Evolutionary conservation across 2,888 invertebrate species (phyloP).

Genomic region (Eustalomyia histrio): DNA sequence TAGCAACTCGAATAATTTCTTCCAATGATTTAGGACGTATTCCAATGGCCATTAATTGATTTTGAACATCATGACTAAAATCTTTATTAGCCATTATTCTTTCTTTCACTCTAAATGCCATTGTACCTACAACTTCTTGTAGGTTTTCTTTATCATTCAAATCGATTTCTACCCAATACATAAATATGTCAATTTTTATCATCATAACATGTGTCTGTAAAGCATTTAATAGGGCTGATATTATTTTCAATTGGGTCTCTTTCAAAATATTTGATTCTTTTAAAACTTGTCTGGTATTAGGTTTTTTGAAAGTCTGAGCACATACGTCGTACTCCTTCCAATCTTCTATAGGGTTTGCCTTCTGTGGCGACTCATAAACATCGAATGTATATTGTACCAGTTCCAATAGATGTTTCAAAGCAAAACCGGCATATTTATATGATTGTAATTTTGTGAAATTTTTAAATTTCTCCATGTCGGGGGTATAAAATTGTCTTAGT

Average conservation of each 20-base stretch:
- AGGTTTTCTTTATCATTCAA: conserved; percentile 69
- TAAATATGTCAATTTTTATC: conserved; percentile 72
- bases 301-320: conserved; percentile 57
- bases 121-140: conserved; percentile 71
- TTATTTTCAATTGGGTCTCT: conserved; percentile 71
- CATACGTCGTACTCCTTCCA: conserved; percentile 70
- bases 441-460: conserved; percentile 69
- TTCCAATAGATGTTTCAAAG: conserved; percentile 71
- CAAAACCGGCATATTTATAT: conserved; percentile 71
- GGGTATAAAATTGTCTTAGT: conserved; percentile 73
- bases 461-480: conserved; percentile 71
- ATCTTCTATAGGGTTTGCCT: conserved; percentile 63
- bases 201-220: conserved; percentile 73
- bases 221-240: conserved; percentile 70
- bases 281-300: not conserved
- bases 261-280: conserved; percentile 51
- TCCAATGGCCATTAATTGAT: conserved; percentile 70
- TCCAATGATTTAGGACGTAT: conserved; percentile 71
- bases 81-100: conserved; percentile 68
- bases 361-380: conserved; percentile 66
- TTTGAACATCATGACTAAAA: conserved; percentile 71
- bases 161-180: conserved; percentile 75
- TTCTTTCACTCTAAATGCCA: conserved; percentile 69
- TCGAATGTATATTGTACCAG: conserved; percentile 71
- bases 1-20: conserved; percentile 69